These are phyloP conservation scores for Sebastes schlegelii DNA, from an alignment of 2,113 vertebrate genomes.

Conservation along the genomic window DNA sequence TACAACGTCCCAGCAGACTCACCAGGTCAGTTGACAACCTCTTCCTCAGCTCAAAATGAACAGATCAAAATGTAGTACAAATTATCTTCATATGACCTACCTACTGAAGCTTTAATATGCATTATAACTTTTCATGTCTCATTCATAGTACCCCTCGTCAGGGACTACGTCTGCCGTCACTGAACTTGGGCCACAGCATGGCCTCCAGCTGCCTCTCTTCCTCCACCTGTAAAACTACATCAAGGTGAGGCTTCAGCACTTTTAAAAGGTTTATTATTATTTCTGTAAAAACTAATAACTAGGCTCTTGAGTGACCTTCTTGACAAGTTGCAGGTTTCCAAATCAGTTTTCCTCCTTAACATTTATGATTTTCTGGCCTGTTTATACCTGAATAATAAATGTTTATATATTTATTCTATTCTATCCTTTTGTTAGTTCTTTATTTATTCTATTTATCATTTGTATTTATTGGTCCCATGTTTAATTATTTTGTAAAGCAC, in stretches of 20 bases:
- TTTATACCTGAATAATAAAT: neutral
- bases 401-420: neutral
- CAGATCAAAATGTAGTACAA: neutral
- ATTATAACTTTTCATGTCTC: neutral
- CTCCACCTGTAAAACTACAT: conserved; percentile 84
- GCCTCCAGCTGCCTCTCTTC: conserved; percentile 87
- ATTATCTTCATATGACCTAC: too few relatives aligned
- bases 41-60: neutral
- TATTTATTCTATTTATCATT: neutral
- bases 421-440: neutral
- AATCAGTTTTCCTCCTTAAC: neutral
- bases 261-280: neutral
- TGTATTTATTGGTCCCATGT: neutral
- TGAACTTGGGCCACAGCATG: conserved; percentile 86
- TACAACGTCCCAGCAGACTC: conserved; percentile 35
- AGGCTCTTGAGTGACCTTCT: neutral
- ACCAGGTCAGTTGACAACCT: conserved; percentile 55
- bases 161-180: conserved; percentile 57
- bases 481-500: neutral
- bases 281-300: neutral
- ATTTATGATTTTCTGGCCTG: neutral
- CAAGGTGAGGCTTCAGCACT: conserved; percentile 82
- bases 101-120: too few relatives aligned
- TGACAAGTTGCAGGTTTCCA: neutral
- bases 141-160: conserved; percentile 62